These are phyloP conservation scores for Catagonus wagneri DNA, from an alignment of 2,113 vertebrate species.

Conservation along the genomic window DNA sequence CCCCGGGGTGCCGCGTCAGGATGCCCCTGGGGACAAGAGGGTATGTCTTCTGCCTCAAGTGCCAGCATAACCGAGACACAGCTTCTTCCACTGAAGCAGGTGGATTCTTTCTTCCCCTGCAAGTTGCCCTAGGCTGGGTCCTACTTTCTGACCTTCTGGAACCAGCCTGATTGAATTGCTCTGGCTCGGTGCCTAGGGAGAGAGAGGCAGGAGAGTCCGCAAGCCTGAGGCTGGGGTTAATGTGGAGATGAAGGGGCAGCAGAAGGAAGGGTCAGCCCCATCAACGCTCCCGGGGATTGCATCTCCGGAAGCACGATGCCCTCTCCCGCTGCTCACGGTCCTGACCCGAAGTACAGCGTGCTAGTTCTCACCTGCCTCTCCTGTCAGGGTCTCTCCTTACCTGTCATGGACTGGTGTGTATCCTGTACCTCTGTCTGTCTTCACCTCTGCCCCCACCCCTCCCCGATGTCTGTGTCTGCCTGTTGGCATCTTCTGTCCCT, in stretches of 20 bases:
- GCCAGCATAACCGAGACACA: not conserved
- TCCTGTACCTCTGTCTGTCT: not conserved
- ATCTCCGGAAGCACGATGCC: not conserved
- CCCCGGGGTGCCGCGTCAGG: not conserved
- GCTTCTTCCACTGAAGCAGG: not conserved
- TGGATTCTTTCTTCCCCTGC: not conserved
- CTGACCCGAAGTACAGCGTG: accelerated
- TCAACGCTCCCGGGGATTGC: not conserved
- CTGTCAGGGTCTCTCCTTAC: not conserved
- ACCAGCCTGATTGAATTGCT: not conserved
- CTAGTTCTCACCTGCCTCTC: not conserved
- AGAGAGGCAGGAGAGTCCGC: not conserved
- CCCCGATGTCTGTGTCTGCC: not conserved
- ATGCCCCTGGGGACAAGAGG: not conserved
- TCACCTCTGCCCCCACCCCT: not conserved
- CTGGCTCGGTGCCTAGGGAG: not conserved
- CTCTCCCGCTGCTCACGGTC: accelerated
- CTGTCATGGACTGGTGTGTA: not conserved
- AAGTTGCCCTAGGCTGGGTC: not conserved
- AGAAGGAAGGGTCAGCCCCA: not conserved
- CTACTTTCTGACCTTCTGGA: not conserved
- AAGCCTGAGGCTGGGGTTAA: not conserved
- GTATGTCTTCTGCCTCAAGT: not conserved
- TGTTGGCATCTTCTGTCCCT: not conserved
- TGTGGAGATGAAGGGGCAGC: not conserved